phyloP scores from a whole-genome alignment of 2,888 invertebrate species.

The Drosophila yooni region DNA sequence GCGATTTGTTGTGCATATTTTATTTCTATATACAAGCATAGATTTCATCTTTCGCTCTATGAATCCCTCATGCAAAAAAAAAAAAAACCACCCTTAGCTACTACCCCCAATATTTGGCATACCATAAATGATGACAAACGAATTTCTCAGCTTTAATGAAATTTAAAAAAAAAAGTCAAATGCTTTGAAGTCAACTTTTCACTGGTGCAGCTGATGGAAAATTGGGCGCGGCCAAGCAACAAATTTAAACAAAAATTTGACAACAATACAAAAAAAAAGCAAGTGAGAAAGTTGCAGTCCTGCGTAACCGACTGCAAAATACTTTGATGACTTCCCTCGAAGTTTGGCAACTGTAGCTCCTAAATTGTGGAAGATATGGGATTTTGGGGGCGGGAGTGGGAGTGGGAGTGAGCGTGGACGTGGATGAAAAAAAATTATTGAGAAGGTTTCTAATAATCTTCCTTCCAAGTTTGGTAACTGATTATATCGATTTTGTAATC shows the following conservation, averaged over 20 bases:
- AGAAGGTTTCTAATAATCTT: no score
- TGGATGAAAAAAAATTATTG: neutral
- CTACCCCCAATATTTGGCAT: neutral
- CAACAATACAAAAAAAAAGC: slow-evolving; percentile 1
- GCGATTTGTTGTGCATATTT: neutral
- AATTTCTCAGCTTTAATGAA: neutral
- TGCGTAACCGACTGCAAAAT: neutral
- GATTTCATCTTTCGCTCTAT: neutral
- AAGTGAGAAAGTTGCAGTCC: neutral
- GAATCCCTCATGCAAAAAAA: neutral
- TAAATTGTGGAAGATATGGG: no score
- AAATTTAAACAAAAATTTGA: slow-evolving; percentile 30
- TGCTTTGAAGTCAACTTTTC: slow-evolving; percentile 32
- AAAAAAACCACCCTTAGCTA: neutral
- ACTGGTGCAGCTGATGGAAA: neutral
- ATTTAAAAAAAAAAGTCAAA: neutral
- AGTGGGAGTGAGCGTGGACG: no score
- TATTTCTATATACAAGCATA: neutral
- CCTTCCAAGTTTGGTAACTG: neutral
- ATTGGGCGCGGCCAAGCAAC: slow-evolving; percentile 1
- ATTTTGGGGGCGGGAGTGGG: no score
- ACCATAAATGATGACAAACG: neutral
- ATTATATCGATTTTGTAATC: no score
- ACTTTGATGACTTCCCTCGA: neutral
- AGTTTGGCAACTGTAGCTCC: no score